Evolutionary conservation across 2,797 vertebrate species (phyloP).

Genomic region (Dallia pectoralis): DNA sequence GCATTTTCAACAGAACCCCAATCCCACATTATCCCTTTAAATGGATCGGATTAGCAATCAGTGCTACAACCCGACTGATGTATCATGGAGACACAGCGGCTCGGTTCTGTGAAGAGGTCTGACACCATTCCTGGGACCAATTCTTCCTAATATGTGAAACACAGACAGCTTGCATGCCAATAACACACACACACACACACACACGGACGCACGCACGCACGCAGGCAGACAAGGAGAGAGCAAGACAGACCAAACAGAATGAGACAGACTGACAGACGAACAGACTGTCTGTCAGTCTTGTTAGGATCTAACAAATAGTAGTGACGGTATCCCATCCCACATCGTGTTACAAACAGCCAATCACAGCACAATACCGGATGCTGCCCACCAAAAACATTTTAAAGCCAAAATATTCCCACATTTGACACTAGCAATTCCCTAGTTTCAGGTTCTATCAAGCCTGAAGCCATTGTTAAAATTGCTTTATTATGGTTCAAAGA

Average conservation of each 20-base stretch:
- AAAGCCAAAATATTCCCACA: too few relatives aligned
- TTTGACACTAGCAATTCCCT: too few relatives aligned
- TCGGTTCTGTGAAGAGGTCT: conserved; percentile 69
- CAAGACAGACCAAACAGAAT: too few relatives aligned
- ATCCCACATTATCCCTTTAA: conserved; percentile 70
- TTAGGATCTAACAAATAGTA: too few relatives aligned
- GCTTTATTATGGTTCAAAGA: too few relatives aligned
- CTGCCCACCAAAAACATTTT: too few relatives aligned
- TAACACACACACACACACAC: conserved; percentile 48
- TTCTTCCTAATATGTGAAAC: not conserved
- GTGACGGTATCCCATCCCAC: too few relatives aligned
- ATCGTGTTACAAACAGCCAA: too few relatives aligned
- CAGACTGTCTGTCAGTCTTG: conserved; percentile 19
- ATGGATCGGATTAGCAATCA: conserved; percentile 77
- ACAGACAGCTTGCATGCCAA: not conserved
- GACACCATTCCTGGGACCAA: conserved; percentile 41
- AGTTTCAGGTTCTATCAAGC: too few relatives aligned
- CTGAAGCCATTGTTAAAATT: too few relatives aligned
- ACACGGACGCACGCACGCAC: conserved; percentile 22
- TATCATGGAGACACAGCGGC: conserved; percentile 72
- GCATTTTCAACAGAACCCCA: conserved; percentile 49
- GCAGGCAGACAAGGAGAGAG: not conserved
- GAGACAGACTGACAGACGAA: conserved; percentile 1
- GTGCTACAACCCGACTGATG: conserved; percentile 70
- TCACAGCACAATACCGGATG: too few relatives aligned